Evolutionary conservation across 1,140 invertebrate genomes (phyloP).

Genomic region (Hestina assimilis): DNA sequence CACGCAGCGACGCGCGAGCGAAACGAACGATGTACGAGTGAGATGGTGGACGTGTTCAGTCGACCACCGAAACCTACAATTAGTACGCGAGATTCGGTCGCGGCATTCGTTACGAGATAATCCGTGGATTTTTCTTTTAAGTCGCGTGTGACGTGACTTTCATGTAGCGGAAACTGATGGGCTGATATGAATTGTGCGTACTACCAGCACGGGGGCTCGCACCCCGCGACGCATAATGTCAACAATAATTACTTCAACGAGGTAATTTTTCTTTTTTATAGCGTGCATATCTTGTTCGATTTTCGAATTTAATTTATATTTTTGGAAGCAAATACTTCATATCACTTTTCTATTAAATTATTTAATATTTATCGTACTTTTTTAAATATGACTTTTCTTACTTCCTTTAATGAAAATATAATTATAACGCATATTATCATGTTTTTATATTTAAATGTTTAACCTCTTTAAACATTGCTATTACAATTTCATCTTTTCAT

Average conservation of each 20-base stretch:
- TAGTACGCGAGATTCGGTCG: constrained; percentile 74
- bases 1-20: constrained; percentile 31
- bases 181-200: constrained; percentile 72
- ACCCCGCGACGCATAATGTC: constrained; percentile 63
- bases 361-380: no score
- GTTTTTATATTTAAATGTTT: no score
- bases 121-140: constrained; percentile 52
- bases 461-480: no score
- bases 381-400: no score
- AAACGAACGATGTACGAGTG: constrained; percentile 39
- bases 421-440: no score
- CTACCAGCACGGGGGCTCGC: constrained; percentile 65
- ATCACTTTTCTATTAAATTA: no score
- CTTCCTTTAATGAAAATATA: no score
- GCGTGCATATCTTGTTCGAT: no score
- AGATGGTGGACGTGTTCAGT: constrained; percentile 38
- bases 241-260: constrained; percentile 71
- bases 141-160: constrained; percentile 47
- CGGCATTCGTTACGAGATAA: constrained; percentile 47
- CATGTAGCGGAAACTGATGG: constrained; percentile 43
- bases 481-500: no score
- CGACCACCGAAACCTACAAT: constrained; percentile 68
- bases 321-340: not conserved
- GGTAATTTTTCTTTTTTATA: constrained; percentile 41
- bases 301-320: not conserved